Percentiles rank a stretch among this genome's conserved stretches.
Conservation (phyloP, 2,113 vertebrate genomes). For the Phalacrocorax pelagicus region DNA sequence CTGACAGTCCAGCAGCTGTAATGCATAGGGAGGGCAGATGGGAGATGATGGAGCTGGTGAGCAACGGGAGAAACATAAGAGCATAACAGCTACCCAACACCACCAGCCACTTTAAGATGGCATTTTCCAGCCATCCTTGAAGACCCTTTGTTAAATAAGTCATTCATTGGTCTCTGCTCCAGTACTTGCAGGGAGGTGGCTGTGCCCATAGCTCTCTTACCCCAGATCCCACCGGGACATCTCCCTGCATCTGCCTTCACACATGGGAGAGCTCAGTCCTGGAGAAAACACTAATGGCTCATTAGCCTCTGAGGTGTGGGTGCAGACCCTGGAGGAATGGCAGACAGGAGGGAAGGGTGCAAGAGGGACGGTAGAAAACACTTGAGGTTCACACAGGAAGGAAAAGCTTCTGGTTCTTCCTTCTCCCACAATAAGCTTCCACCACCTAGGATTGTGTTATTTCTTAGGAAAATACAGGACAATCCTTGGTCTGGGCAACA, state of each 20-base stretch:
- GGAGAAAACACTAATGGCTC: rapidly evolving
- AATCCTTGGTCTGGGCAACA: not conserved
- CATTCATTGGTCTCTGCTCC: rapidly evolving
- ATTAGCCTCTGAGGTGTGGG: not conserved
- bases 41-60: not conserved
- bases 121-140: not conserved
- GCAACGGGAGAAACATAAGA: not conserved
- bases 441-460: not conserved
- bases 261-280: not conserved
- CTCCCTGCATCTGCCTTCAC: not conserved
- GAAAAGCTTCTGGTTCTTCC: not conserved
- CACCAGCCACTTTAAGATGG: not conserved
- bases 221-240: rapidly evolving
- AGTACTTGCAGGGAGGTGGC: not conserved
- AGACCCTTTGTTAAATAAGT: not conserved
- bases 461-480: not conserved
- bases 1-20: not conserved
- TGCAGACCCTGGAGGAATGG: not conserved
- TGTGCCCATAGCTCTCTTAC: not conserved
- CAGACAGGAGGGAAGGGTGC: not conserved
- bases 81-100: not conserved
- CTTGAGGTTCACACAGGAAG: not conserved
- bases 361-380: not conserved
- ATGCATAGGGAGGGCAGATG: not conserved
- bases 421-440: not conserved